phyloP scores from a whole-genome alignment of 2,888 invertebrate species.

The Sturmia bella region DNA sequence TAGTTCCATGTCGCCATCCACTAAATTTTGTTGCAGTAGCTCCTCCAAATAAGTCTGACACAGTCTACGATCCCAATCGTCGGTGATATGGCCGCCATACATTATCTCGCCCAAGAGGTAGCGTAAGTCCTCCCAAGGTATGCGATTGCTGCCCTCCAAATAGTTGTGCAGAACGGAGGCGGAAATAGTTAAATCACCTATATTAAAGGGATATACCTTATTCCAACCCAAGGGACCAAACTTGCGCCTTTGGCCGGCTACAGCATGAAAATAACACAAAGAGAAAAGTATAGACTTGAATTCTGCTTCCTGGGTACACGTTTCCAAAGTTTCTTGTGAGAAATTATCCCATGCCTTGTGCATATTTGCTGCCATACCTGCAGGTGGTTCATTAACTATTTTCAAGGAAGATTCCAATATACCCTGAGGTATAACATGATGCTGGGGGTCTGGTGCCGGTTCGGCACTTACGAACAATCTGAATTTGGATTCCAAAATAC shows the following conservation, averaged over 20 bases:
- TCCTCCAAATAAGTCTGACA: conserved; percentile 93
- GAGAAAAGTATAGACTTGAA: conserved; percentile 95
- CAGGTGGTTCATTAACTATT: conserved; percentile 98
- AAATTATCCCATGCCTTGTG: conserved; percentile 97
- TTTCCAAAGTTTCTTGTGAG: conserved; percentile 94
- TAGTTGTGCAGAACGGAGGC: conserved; percentile 95
- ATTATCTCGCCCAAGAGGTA: conserved; percentile 98
- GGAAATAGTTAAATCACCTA: conserved; percentile 95
- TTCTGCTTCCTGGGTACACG: conserved; percentile 95
- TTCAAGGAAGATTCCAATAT: conserved; percentile 96
- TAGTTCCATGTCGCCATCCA: conserved; percentile 91
- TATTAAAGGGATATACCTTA: conserved; percentile 89
- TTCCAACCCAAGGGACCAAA: conserved; percentile 98
- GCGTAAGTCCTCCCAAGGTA: conserved; percentile 97
- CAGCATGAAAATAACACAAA: conserved; percentile 97
- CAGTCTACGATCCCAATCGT: conserved; percentile 96
- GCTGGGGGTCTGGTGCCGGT: conserved; percentile 88
- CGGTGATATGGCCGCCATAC: conserved; percentile 98
- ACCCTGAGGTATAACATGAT: conserved; percentile 89
- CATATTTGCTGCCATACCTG: conserved; percentile 96
- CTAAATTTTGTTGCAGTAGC: conserved; percentile 92
- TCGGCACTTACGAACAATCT: conserved; percentile 94
- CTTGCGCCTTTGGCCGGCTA: conserved; percentile 94
- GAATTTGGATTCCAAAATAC: conserved; percentile 79
- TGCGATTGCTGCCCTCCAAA: conserved; percentile 92